Evolutionary conservation across 2,888 invertebrate species (phyloP).

Genomic region (Conomelus anceps): DNA sequence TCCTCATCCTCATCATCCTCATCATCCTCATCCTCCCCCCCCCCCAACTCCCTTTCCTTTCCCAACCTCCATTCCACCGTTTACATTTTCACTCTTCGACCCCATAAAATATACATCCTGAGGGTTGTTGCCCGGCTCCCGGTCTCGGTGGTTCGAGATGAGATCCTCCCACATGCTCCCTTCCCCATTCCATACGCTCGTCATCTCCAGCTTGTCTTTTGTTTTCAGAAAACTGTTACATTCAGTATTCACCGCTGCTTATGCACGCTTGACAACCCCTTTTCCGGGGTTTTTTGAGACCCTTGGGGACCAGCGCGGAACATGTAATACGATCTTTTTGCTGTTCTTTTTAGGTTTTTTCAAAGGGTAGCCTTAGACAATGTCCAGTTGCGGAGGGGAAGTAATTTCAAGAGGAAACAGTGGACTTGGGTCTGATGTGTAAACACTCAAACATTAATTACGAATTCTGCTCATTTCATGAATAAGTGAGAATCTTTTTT

Average conservation of each 20-base stretch:
- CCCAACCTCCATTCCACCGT: no score
- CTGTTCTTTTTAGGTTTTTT: neutral
- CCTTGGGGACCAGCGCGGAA: neutral
- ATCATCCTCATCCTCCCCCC: no score
- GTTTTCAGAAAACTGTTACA: neutral
- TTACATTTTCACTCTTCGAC: constrained; percentile 8
- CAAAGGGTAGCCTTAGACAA: neutral
- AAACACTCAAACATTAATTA: neutral
- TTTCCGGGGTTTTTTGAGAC: neutral
- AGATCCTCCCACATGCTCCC: neutral
- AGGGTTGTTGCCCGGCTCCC: neutral
- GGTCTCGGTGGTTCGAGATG: neutral
- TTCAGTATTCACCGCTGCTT: neutral
- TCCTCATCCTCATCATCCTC: no score
- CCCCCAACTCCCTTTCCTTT: no score
- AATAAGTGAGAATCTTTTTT: neutral
- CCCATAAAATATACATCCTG: constrained; percentile 21
- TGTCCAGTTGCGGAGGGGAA: neutral
- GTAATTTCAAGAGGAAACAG: neutral
- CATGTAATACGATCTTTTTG: neutral
- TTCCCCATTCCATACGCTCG: no score
- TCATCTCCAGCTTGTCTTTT: neutral
- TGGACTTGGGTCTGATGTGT: neutral
- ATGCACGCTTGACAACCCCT: neutral
- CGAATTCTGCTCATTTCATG: neutral